A percentile compares a stretch with the other conserved stretches of the same genome.
These are phyloP conservation scores for Fregata magnificens DNA, from an alignment of 2,113 vertebrate species.

Conservation along the genomic window DNA sequence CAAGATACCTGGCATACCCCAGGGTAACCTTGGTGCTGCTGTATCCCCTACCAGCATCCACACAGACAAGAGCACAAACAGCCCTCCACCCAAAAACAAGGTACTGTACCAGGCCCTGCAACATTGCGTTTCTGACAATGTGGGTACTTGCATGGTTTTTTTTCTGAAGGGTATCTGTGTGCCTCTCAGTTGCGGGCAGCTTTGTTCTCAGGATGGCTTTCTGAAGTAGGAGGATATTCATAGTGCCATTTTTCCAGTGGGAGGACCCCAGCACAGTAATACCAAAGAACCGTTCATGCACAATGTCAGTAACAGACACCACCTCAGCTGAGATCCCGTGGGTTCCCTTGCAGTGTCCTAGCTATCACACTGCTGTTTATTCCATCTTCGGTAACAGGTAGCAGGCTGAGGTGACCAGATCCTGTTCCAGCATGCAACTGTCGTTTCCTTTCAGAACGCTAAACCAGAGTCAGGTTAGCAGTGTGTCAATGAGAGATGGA, in stretches of 20 bases:
- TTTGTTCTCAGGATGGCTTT: background rate
- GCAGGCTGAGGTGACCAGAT: background rate
- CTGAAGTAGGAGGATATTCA: background rate
- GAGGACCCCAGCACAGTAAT: background rate
- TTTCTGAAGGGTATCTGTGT: background rate
- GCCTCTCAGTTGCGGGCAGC: background rate
- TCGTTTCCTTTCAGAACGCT: background rate
- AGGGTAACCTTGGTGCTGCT: constrained; percentile 87
- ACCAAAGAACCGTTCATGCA: background rate
- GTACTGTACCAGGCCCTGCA: constrained; percentile 79
- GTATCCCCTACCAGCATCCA: constrained; percentile 93
- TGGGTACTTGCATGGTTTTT: background rate
- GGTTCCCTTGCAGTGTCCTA: background rate
- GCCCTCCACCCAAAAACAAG: constrained; percentile 92
- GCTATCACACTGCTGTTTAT: background rate
- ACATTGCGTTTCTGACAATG: background rate
- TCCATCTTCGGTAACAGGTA: background rate
- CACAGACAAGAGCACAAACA: constrained; percentile 91
- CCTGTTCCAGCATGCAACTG: background rate
- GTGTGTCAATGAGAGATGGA: background rate
- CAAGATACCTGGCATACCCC: constrained; percentile 90
- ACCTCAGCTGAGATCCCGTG: background rate
- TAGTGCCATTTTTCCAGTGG: background rate
- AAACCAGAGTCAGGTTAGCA: background rate
- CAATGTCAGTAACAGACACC: background rate